These are phyloP conservation scores for Microdon myrmicae DNA, from an alignment of 2,888 invertebrate genomes.

Conservation along the genomic window DNA sequence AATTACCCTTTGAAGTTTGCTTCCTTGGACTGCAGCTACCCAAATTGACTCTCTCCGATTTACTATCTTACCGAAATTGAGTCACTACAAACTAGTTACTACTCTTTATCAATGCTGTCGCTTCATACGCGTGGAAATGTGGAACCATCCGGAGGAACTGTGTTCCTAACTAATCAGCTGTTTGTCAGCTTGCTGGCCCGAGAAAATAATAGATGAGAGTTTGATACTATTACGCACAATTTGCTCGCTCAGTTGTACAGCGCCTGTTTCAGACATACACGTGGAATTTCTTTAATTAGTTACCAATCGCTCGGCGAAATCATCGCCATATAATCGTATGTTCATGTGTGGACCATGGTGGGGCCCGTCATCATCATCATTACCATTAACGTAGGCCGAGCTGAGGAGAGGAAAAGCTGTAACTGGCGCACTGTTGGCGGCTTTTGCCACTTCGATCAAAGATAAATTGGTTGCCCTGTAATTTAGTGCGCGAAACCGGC, in stretches of 20 bases:
- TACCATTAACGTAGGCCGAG: conserved; percentile 21
- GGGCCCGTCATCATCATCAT: conserved; percentile 51
- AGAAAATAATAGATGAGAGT: no score
- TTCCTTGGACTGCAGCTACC: no score
- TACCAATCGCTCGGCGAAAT: conserved; percentile 47
- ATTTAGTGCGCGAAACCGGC: conserved; percentile 48
- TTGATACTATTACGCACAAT: no score
- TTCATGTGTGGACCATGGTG: conserved; percentile 36
- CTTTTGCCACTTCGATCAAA: conserved; percentile 51
- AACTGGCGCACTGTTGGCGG: no score
- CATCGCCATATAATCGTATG: conserved; percentile 39
- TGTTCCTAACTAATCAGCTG: no score
- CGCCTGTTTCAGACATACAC: conserved; percentile 19
- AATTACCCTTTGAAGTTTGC: no score
- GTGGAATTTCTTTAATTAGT: conserved; percentile 49
- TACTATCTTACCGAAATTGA: conserved; percentile 21
- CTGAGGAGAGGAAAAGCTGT: no score
- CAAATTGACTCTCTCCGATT: conserved; percentile 3
- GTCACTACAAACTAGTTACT: conserved; percentile 49
- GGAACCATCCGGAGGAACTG: no score
- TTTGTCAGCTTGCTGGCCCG: no score
- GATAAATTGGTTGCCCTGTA: conserved; percentile 52
- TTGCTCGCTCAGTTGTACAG: background rate
- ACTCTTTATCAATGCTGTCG: conserved; percentile 26
- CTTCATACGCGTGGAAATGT: conserved; percentile 16